Evolutionary conservation across 2,888 invertebrate species (phyloP).

Genomic region (Neoascia interrupta): DNA sequence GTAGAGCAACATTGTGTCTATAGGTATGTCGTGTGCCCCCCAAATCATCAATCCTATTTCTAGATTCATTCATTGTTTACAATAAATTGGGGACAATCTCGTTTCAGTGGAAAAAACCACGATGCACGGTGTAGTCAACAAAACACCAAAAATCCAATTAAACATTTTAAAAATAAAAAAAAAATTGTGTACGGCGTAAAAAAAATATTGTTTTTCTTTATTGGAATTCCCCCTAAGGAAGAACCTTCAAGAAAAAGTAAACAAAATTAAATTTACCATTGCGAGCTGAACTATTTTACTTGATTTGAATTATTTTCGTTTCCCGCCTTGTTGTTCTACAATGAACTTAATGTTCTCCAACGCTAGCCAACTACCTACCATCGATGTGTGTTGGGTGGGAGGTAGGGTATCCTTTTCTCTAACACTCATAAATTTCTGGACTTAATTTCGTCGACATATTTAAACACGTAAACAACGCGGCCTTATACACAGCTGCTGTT

Average conservation of each 20-base stretch:
- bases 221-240: not conserved
- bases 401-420: conserved; percentile 25
- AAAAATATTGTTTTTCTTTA: no score
- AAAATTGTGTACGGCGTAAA: no score
- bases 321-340: conserved; percentile 26
- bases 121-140: conserved; percentile 1
- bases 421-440: conserved; percentile 55
- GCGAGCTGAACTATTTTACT: conserved; percentile 27
- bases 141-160: conserved; percentile 31
- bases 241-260: not conserved
- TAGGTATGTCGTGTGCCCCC: not conserved
- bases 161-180: conserved; percentile 19
- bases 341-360: not conserved
- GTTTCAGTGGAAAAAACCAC: conserved; percentile 8
- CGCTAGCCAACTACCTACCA: not conserved
- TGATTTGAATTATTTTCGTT: no score
- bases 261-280: not conserved
- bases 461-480: conserved; percentile 29
- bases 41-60: conserved; percentile 31
- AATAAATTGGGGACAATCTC: conserved; percentile 47
- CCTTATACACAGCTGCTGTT: not conserved
- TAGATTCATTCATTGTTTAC: conserved; percentile 45
- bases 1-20: conserved; percentile 55
- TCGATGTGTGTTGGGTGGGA: conserved; percentile 19
- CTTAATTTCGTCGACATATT: conserved; percentile 46